Base-by-base conservation (phyloP, 2,797 vertebrate species). In the Anguilla marmorata region DNA sequence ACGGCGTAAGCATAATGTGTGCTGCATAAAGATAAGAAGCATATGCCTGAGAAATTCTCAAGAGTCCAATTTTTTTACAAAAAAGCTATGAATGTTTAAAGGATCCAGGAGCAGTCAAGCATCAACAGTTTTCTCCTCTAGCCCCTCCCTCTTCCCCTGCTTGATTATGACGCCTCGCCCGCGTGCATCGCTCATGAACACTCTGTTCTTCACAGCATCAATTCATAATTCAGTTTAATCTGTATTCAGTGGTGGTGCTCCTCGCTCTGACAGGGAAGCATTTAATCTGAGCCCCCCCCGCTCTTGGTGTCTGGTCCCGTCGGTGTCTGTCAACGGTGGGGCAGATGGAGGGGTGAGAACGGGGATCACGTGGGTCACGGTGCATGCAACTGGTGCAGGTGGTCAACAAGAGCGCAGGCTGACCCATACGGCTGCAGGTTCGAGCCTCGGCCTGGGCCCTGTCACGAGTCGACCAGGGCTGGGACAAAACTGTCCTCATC, bases 171-270 rank as follows among this genome's bases (percentile, higher is more conserved):
- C 14, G 2, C 19, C 76, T 19, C 41, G 14, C 14, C 19, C 76
- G 24, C 19, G 24, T 2, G 19, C 41, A 45, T 16, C 74, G 24
- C 24, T 79, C 74, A 45, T 80, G n/a, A 48, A 80, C 3, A n/a
- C 45, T 24, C 37, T 7, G 11, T 80, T 24, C 19, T 9, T 48
- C 74, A 76, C 72, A 41, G 30, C 14, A 7, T 41, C 30, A 2
- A 74, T 74, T 74, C 69, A 74, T 74, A 33, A 74, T 74, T 74
- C 27, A 74, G 27, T 37, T 8, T 74, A 33, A 74, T 74, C 69
- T 74, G 69, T 74, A 74, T 74, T 74, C 69, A 74, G 9, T 14
- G 30, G 30, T 14, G 2, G 27, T 37, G 30, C 33, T 76, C 33
- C 3, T 41, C 33, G 30, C 33, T 76, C 74, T 76, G 30, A 37